A percentile compares a stretch with the other conserved stretches of the same genome.
Conservation (phyloP, 2,888 invertebrate genomes). For the Anthophora plumipes region DNA sequence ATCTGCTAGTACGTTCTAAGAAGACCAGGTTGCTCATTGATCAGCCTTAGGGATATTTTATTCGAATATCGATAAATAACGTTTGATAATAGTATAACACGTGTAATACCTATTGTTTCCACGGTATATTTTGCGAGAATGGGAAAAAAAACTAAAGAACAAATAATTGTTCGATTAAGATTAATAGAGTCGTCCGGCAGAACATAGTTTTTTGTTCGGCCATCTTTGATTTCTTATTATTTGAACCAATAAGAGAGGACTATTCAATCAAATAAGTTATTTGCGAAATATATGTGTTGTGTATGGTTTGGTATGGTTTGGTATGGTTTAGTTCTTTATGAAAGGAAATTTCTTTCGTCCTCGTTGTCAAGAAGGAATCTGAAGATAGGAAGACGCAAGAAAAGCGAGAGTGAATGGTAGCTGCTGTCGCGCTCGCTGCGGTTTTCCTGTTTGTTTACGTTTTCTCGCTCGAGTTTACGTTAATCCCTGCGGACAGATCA, state of each 20-base stretch:
- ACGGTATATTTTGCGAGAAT: background rate
- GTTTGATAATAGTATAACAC: background rate
- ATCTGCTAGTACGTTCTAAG: background rate
- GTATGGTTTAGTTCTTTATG: background rate
- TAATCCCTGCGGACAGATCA: conserved; percentile 11
- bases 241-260: background rate
- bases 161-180: background rate
- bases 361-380: background rate
- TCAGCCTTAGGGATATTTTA: background rate
- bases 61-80: background rate
- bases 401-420: conserved; percentile 50
- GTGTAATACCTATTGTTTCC: background rate
- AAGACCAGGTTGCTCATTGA: background rate
- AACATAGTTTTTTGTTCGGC: background rate
- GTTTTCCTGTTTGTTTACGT: conserved; percentile 42
- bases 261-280: background rate
- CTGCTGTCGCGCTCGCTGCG: conserved; percentile 11
- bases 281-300: background rate
- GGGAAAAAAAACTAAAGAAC: background rate
- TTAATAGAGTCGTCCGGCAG: background rate
- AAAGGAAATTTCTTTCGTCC: background rate
- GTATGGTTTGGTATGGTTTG: background rate
- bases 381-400: conserved; percentile 11
- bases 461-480: conserved; percentile 38
- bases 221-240: conserved; percentile 8